These are phyloP conservation scores for Aulostomus chinensis DNA, from an alignment of 2,797 vertebrate species.

Conservation along the genomic window DNA sequence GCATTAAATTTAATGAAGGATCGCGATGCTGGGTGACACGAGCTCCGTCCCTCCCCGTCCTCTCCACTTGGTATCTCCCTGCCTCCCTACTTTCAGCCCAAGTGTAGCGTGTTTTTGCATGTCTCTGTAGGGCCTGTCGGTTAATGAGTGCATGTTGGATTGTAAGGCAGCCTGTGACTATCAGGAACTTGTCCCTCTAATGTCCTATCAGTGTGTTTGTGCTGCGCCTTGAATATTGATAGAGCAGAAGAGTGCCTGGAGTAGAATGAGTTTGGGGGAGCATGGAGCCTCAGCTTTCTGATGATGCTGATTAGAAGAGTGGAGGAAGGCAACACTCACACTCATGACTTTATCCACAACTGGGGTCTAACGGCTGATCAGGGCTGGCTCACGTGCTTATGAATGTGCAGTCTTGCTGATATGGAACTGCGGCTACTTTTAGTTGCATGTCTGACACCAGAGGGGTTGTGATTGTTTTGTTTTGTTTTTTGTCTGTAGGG, in stretches of 20 bases:
- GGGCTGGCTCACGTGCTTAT: not conserved
- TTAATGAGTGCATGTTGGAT: slow-evolving; percentile 14
- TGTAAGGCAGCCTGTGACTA: not conserved
- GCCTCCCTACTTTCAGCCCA: too few relatives aligned
- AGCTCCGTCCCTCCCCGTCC: too few relatives aligned
- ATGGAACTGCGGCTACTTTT: not conserved
- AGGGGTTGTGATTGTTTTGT: too few relatives aligned
- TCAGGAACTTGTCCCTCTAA: too few relatives aligned
- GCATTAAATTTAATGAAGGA: slow-evolving; percentile 39
- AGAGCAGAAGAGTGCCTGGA: slow-evolving; percentile 45
- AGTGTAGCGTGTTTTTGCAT: not conserved
- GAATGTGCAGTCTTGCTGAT: slow-evolving; percentile 1
- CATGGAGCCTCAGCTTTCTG: slow-evolving; percentile 22
- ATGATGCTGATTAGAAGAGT: slow-evolving; percentile 38
- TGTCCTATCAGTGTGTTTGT: slow-evolving; percentile 35
- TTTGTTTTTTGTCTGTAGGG: too few relatives aligned
- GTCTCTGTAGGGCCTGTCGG: slow-evolving; percentile 6
- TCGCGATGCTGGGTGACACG: slow-evolving; percentile 13
- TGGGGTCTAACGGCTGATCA: slow-evolving; percentile 1
- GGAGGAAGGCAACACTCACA: too few relatives aligned
- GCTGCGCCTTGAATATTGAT: slow-evolving; percentile 58
- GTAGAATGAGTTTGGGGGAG: slow-evolving; percentile 45
- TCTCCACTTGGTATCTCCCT: too few relatives aligned
- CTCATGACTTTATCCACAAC: too few relatives aligned
- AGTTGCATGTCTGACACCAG: too few relatives aligned